Base-by-base conservation (phyloP, 2,113 vertebrate genomes). In the Lepus americanus region DNA sequence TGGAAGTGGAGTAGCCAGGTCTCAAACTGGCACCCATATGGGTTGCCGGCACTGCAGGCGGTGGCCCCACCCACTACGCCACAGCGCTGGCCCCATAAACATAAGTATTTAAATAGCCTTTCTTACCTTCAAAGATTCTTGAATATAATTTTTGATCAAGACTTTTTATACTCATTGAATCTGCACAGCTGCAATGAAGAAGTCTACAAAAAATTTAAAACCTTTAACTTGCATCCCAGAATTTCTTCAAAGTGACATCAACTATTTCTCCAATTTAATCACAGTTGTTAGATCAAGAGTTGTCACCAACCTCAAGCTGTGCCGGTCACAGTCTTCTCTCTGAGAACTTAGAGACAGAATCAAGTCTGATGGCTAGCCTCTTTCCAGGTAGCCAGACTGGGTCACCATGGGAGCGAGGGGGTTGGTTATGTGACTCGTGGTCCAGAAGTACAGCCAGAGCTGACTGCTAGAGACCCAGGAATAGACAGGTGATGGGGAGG, bases 211-310 rank as follows among this genome's bases (percentile, higher is more conserved):
- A 67, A 49, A 77, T 61, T 51, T 78, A 53, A 89, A 53, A 7
- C 12, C 64, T 95, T 92, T 92, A 90, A 31, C 23, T 44, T 92
- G 67, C 69, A 78, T 59, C 44, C 55, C 86, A 44, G 69, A 78
- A 61, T 92, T 92, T 73, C 63, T 73, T 27, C 27, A 95, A 12
- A 31, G 64, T 95, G 49, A 77, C 29, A 14, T 87, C 87, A 72
- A 39, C 25, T 53, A 36, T 70, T 70, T 74, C 33, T 86, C 53
- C 33, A 39, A 25, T 59, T 76, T 27, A 79, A 39, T n/a, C 74
- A n/a, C 39, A 25, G 17, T 74, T 19, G 85, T 78, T 89, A 29
- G 1, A 67, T 6, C 33, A 85, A 67, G 53, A 69, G 12, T 67
- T 94, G 49, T 63, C n/a, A 89, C 85, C 66, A 92, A 25, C 44